phyloP scores from a whole-genome alignment of 1,140 invertebrate genomes.

The Chlorops oryzae region DNA sequence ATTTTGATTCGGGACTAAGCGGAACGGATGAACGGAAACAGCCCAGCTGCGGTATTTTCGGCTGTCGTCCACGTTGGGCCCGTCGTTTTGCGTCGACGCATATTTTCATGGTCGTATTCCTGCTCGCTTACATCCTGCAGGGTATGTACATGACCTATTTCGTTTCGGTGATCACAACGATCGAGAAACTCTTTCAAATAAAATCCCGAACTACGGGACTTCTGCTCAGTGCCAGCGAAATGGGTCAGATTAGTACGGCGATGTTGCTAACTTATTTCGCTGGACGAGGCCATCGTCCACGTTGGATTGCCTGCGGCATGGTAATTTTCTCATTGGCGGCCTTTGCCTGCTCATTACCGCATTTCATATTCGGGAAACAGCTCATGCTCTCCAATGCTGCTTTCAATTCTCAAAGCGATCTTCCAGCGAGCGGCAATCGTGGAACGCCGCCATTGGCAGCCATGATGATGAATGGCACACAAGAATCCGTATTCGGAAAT shows the following conservation, averaged over 20 bases:
- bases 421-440: not conserved
- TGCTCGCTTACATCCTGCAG: conserved; percentile 82
- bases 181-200: conserved; percentile 93
- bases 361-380: conserved; percentile 71
- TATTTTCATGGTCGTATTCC: conserved; percentile 80
- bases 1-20: conserved; percentile 37
- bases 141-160: conserved; percentile 95
- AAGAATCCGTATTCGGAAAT: too few species aligned
- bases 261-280: conserved; percentile 89
- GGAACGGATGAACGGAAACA: conserved; percentile 46
- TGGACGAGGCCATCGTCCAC: conserved; percentile 87
- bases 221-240: conserved; percentile 88
- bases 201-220: conserved; percentile 91
- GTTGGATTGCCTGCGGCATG: conserved; percentile 93
- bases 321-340: conserved; percentile 80
- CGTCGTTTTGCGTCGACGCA: conserved; percentile 80
- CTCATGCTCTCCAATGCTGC: conserved; percentile 48
- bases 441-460: too few species aligned
- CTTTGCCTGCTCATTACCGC: conserved; percentile 78
- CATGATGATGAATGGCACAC: too few species aligned
- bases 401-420: too few species aligned
- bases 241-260: conserved; percentile 86
- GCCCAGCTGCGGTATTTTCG: conserved; percentile 63
- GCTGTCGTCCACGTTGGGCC: conserved; percentile 63
- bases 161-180: conserved; percentile 92